Conservation (phyloP, 1,140 invertebrate genomes). For the Drosophila kikkawai region DNA sequence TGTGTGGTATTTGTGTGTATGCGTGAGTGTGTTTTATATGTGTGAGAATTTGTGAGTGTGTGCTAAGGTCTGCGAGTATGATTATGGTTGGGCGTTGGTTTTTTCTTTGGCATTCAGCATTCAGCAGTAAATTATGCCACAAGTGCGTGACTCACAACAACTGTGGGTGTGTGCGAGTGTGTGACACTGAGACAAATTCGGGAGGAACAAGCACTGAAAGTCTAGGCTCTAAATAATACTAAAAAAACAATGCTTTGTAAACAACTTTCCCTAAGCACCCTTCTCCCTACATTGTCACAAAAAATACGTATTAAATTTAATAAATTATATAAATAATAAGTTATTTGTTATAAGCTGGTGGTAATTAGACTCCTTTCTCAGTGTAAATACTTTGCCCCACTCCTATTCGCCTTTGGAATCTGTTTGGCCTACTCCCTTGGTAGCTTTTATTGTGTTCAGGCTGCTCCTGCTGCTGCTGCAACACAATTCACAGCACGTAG, state of each 20-base stretch:
- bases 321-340: background rate
- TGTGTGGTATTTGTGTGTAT: constrained; percentile 8
- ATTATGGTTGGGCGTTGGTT: constrained; percentile 28
- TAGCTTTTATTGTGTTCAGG: constrained; percentile 57
- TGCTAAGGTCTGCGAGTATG: constrained; percentile 1
- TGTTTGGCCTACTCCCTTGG: constrained; percentile 31
- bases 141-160: constrained; percentile 66
- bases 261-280: background rate
- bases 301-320: background rate
- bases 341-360: background rate
- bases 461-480: constrained; percentile 39
- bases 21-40: background rate
- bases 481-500: constrained; percentile 64
- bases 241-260: background rate
- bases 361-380: background rate
- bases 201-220: background rate
- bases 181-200: background rate
- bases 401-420: background rate
- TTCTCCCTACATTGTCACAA: background rate
- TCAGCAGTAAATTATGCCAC: constrained; percentile 71
- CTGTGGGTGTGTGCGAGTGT: background rate
- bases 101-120: constrained; percentile 42
- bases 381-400: background rate
- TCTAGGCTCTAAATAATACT: no score
- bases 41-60: background rate